phyloP scores from a whole-genome alignment of 1,140 invertebrate genomes.

The Tigriopus japonicus region DNA sequence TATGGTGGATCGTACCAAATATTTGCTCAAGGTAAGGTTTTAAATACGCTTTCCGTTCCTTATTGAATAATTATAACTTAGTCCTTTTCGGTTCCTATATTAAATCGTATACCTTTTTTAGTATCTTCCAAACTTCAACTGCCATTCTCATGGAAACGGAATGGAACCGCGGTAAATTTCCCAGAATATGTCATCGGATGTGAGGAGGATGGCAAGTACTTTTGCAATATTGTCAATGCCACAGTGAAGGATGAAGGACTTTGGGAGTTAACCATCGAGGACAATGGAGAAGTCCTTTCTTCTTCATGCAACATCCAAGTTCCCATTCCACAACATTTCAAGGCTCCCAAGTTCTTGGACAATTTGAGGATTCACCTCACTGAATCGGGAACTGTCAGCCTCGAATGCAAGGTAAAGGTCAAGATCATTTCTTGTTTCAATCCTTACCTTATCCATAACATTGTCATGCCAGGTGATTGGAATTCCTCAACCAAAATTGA shows the following conservation, averaged over 20 bases:
- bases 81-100: no score
- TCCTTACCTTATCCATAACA: not conserved
- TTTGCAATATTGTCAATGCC: conserved; percentile 13
- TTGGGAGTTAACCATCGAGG: conserved; percentile 67
- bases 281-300: conserved; percentile 63
- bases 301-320: conserved; percentile 49
- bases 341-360: conserved; percentile 68
- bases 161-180: not conserved
- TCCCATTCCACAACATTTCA: conserved; percentile 63
- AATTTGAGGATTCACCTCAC: conserved; percentile 58
- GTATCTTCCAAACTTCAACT: conserved; percentile 9
- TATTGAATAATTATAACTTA: no score
- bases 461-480: conserved; percentile 45
- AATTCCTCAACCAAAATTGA: conserved; percentile 61
- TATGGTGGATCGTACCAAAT: conserved; percentile 8
- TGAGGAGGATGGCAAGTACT: not conserved
- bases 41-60: not conserved
- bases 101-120: not conserved
- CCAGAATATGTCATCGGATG: not conserved
- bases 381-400: conserved; percentile 66
- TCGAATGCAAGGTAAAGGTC: conserved; percentile 55
- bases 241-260: conserved; percentile 57
- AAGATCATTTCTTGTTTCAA: not conserved
- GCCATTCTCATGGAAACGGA: not conserved
- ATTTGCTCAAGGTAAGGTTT: conserved; percentile 1